These are phyloP conservation scores for Bombus picipes DNA, from an alignment of 1,140 invertebrate species.

Conservation along the genomic window DNA sequence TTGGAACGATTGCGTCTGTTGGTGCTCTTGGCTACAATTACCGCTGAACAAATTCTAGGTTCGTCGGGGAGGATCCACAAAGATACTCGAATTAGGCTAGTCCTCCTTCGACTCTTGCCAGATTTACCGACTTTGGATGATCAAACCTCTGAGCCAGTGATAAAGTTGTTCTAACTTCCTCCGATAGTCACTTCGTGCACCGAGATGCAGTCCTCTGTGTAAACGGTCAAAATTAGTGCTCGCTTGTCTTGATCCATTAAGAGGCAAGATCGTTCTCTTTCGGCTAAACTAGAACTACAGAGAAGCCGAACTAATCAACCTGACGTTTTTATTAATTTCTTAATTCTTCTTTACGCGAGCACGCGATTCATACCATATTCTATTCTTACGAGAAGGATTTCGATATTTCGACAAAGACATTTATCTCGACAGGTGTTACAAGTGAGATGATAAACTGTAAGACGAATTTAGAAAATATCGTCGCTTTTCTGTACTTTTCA, in stretches of 20 bases:
- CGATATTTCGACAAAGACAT: too few relatives aligned
- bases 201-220: neutral
- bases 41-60: neutral
- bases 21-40: neutral
- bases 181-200: neutral
- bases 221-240: neutral
- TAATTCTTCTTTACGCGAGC: too few relatives aligned
- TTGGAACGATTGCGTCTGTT: too few relatives aligned
- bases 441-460: too few relatives aligned
- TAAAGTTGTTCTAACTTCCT: neutral
- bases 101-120: neutral
- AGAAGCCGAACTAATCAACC: too few relatives aligned
- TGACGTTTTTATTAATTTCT: too few relatives aligned
- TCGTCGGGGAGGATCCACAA: neutral
- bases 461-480: too few relatives aligned
- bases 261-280: neutral
- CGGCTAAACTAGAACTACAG: neutral
- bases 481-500: too few relatives aligned
- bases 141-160: neutral
- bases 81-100: neutral
- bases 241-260: neutral
- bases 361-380: too few relatives aligned
- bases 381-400: too few relatives aligned
- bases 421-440: too few relatives aligned
- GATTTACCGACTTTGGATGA: neutral